Evolutionary conservation across 2,888 invertebrate species (phyloP).

Genomic region (Chaetoderma sp.): DNA sequence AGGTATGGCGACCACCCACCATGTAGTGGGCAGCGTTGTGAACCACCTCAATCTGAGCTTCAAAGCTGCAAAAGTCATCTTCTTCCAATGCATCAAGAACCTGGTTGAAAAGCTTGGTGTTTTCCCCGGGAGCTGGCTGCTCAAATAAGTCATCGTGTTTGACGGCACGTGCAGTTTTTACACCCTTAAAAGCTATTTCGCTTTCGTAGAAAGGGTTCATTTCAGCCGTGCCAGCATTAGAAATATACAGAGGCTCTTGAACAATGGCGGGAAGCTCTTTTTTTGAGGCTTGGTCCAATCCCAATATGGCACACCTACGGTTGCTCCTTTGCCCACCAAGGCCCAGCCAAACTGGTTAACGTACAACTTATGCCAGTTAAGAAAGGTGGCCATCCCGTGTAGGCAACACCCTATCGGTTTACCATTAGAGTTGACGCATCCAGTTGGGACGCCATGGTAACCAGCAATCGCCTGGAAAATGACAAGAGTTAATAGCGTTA

Average conservation of each 20-base stretch:
- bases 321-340: slow-evolving; percentile 29
- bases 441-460: slow-evolving; percentile 38
- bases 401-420: slow-evolving; percentile 31
- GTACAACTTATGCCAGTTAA: slow-evolving; percentile 33
- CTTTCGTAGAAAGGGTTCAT: slow-evolving; percentile 37
- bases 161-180: slow-evolving; percentile 35
- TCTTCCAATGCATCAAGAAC: slow-evolving; percentile 16
- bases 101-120: slow-evolving; percentile 6
- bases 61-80: slow-evolving; percentile 15
- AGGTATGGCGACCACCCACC: slow-evolving; percentile 24
- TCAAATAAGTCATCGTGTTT: slow-evolving; percentile 37
- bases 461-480: slow-evolving; percentile 38
- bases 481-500: no score
- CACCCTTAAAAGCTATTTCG: slow-evolving; percentile 22
- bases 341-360: slow-evolving; percentile 33
- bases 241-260: slow-evolving; percentile 1
- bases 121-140: slow-evolving; percentile 4
- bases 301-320: slow-evolving; percentile 41
- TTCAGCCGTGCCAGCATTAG: slow-evolving; percentile 33
- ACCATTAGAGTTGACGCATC: slow-evolving; percentile 21
- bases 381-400: slow-evolving; percentile 37
- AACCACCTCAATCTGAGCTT: slow-evolving; percentile 18
- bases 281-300: slow-evolving; percentile 37
- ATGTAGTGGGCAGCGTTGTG: slow-evolving; percentile 34
- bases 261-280: slow-evolving; percentile 32